phyloP scores from a whole-genome alignment of 2,797 vertebrate species.

The Myiotriccus ornatus region DNA sequence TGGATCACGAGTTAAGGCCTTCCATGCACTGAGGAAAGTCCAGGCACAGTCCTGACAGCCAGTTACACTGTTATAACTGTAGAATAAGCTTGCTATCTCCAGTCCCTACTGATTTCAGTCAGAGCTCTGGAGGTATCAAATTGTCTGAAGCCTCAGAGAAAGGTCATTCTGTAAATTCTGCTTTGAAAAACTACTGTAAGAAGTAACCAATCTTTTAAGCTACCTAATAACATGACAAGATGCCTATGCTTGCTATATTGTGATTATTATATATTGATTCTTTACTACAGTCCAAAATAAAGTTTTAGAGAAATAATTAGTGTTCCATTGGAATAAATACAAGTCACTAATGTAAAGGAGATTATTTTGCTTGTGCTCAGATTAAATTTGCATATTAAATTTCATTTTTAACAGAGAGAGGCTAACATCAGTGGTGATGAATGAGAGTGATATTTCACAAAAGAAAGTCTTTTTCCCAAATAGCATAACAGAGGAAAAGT shows the following conservation, averaged over 20 bases:
- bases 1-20: background rate
- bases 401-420: background rate
- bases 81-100: background rate
- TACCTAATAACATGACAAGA: background rate
- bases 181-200: background rate
- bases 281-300: background rate
- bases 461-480: background rate
- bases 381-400: background rate
- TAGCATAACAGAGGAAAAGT: background rate
- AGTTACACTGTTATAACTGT: rapidly evolving
- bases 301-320: background rate
- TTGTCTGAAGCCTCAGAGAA: background rate
- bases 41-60: background rate
- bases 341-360: background rate
- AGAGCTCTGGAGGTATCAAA: background rate
- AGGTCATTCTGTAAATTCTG: background rate
- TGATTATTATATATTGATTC: background rate
- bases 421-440: background rate
- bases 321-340: background rate
- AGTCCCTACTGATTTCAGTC: background rate
- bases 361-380: background rate
- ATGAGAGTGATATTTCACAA: background rate
- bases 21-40: background rate
- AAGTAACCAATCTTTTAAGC: background rate
- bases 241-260: background rate